These are phyloP conservation scores for Cantharis lateralis DNA, from an alignment of 2,888 invertebrate species.

Conservation along the genomic window DNA sequence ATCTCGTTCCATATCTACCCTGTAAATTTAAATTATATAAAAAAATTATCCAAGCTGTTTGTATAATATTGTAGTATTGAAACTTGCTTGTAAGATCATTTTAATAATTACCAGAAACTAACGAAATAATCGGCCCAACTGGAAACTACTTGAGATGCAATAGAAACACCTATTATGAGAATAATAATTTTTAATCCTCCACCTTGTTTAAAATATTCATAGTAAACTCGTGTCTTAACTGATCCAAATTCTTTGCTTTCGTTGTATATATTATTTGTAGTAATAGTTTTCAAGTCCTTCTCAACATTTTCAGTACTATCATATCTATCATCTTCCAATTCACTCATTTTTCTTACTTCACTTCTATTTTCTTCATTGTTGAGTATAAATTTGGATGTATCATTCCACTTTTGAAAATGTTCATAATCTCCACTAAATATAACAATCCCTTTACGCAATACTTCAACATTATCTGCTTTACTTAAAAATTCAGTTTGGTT, in stretches of 20 bases:
- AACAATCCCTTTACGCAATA: constrained; percentile 60
- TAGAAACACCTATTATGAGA: constrained; percentile 35
- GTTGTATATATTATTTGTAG: constrained; percentile 35
- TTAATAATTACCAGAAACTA: constrained; percentile 36
- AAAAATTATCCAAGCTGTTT: too few species aligned
- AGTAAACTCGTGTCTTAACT: constrained; percentile 39
- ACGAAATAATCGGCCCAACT: constrained; percentile 39
- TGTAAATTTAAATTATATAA: background rate
- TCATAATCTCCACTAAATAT: constrained; percentile 64
- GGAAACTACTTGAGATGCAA: constrained; percentile 34
- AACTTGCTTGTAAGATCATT: too few species aligned
- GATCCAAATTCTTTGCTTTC: constrained; percentile 41
- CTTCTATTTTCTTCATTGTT: constrained; percentile 49
- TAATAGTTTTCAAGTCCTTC: background rate
- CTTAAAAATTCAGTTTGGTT: constrained; percentile 66
- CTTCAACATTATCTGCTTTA: constrained; percentile 58
- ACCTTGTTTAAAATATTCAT: constrained; percentile 40
- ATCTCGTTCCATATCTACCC: background rate
- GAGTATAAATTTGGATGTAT: constrained; percentile 43
- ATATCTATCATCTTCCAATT: background rate
- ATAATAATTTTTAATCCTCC: constrained; percentile 38
- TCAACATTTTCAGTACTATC: background rate
- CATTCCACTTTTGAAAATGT: background rate
- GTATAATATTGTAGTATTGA: too few species aligned
- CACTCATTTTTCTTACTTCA: background rate